Evolutionary conservation across 2,797 vertebrate species (phyloP), one percentile per base, ranked within the genome.

Genomic region (Sarcophilus harrisii): DNA sequence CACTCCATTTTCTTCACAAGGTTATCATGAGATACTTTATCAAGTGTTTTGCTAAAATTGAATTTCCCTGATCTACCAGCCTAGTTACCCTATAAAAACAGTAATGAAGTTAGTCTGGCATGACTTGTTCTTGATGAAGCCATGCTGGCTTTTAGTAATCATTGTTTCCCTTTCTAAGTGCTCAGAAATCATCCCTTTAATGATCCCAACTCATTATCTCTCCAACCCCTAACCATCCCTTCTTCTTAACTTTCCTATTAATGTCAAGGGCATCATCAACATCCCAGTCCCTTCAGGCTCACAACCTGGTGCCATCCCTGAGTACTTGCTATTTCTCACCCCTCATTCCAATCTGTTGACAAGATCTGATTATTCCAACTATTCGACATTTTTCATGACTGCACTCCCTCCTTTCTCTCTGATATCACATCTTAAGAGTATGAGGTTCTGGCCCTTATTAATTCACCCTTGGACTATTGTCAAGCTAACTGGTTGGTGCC

Each of bases 21-120:
- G 21, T 87, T 87, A 87, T 87, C 73, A 49, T 28, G 38, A 87
- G 38, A 87, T 87, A 87, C 38, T 87, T 87, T 87, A 49, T 87
- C 73, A 87, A 87, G 73, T 87, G 73, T 87, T 87, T 87, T 87
- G 73, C 38, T 87, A 49, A 87, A 87, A 87, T 49, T 87, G 73
- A 87, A 87, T 87, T 49, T 87, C 73, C 73, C 73, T 87, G 73
- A 87, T 87, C 73, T 87, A 87, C 38, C 73, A 87, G 73, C 38
- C 24, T 87, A 27, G 73, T 87, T 49, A 87, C 38, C 38, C 73
- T 49, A 87, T 87, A 87, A 87, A 87, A 87, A 49, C 38, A 87
- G 73, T 87, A 87, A 87, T 87, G 38, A 87, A 87, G 73, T 28
- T 87, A 49, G 73, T 87, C 73, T 49, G 73, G 73, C 38, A 87